Conservation (phyloP, 1,140 invertebrate genomes). For the Glomeris maerens region DNA sequence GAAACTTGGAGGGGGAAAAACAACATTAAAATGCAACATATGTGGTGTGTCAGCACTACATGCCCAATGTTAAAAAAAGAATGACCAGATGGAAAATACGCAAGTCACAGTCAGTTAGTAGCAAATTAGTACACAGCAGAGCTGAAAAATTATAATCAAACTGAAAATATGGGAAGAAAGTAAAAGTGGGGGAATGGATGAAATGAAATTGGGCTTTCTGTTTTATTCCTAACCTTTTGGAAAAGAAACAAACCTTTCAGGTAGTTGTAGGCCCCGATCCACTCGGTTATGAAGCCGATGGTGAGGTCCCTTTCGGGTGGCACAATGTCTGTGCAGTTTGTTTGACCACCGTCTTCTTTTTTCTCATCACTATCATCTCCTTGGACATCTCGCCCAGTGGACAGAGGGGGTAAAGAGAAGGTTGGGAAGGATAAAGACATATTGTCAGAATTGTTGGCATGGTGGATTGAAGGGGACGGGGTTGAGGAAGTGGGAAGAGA, state of each 20-base stretch:
- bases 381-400: neutral
- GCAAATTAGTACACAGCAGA: neutral
- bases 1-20: too few species aligned
- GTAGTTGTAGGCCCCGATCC: conserved; percentile 45
- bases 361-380: conserved; percentile 4
- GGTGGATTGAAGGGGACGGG: conserved; percentile 4
- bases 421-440: neutral
- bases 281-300: conserved; percentile 46
- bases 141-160: neutral
- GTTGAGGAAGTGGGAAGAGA: conserved; percentile 3
- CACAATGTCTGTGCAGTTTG: conserved; percentile 36
- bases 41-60: too few species aligned
- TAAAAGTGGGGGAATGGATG: neutral
- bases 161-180: neutral
- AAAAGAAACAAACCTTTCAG: conserved; percentile 35
- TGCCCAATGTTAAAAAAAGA: neutral
- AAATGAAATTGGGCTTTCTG: too few species aligned
- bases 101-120: neutral
- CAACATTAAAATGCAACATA: too few species aligned
- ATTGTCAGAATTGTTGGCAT: neutral
- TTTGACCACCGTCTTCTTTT: conserved; percentile 15
- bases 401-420: too few species aligned
- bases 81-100: neutral
- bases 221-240: conserved; percentile 1
- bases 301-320: conserved; percentile 28